Evolutionary conservation across 2,113 vertebrate genomes (phyloP).

Genomic region (Bujurquina vittata): DNA sequence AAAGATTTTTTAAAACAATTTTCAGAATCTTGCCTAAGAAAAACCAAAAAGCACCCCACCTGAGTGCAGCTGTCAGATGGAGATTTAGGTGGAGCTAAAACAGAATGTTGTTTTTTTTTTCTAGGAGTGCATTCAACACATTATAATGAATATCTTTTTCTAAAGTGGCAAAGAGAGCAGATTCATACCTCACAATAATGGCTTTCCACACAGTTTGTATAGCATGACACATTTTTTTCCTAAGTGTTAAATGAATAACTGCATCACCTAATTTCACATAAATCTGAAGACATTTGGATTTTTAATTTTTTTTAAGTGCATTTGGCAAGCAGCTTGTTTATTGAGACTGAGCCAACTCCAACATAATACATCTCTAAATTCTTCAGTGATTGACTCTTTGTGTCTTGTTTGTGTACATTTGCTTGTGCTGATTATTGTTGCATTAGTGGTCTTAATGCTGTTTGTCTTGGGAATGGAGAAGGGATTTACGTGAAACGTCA

Average conservation of each 20-base stretch:
- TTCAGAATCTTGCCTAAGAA: constrained; percentile 7
- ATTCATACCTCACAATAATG: constrained; percentile 19
- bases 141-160: constrained; percentile 34
- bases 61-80: constrained; percentile 48
- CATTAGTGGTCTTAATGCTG: constrained; percentile 45
- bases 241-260: constrained; percentile 28
- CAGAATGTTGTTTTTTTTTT: constrained; percentile 35
- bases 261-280: constrained; percentile 24
- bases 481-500: constrained; percentile 32
- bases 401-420: constrained; percentile 20
- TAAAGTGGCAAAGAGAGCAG: neutral
- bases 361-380: constrained; percentile 27
- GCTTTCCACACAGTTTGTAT: neutral
- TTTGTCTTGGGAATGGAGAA: constrained; percentile 30
- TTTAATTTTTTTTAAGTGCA: neutral
- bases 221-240: neutral
- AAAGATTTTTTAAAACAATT: neutral
- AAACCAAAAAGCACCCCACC: constrained; percentile 38
- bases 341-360: constrained; percentile 22
- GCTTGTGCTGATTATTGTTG: constrained; percentile 21
- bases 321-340: constrained; percentile 4
- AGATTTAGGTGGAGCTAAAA: constrained; percentile 58
- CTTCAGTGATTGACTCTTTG: constrained; percentile 16
- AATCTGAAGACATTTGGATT: constrained; percentile 2
- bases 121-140: constrained; percentile 37